Percentiles rank a stretch among this genome's conserved stretches.
These are phyloP conservation scores for Nasonovia ribisnigri DNA, from an alignment of 2,888 invertebrate species.

Conservation along the genomic window DNA sequence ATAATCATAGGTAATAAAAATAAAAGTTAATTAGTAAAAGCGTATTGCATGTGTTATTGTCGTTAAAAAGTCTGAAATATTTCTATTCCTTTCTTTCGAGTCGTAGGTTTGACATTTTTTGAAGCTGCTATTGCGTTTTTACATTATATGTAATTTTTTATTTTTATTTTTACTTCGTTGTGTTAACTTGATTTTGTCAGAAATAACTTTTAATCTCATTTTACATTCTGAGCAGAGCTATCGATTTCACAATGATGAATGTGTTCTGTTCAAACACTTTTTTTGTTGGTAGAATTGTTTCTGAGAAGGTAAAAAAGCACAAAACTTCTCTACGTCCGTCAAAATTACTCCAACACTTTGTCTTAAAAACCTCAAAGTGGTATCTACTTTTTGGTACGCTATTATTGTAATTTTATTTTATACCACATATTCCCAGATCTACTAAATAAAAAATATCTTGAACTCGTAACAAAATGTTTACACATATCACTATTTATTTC, in stretches of 20 bases:
- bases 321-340: not conserved
- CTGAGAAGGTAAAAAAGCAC: not conserved
- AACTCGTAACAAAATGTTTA: not conserved
- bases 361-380: not conserved
- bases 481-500: not conserved
- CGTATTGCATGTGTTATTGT: not conserved
- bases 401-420: not conserved
- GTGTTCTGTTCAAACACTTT: not conserved
- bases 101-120: not conserved
- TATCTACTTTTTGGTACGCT: not conserved
- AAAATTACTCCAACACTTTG: not conserved
- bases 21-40: constrained; percentile 17
- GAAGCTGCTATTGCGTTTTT: not conserved
- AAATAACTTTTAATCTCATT: constrained; percentile 5
- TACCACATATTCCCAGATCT: not conserved
- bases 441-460: not conserved
- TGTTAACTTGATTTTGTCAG: not conserved
- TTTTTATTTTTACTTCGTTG: not conserved
- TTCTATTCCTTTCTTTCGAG: not conserved
- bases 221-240: not conserved
- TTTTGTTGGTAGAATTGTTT: not conserved
- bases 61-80: not conserved
- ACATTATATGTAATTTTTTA: not conserved
- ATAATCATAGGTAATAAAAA: not conserved
- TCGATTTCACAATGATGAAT: not conserved